Evolutionary conservation across 2,888 invertebrate species (phyloP).

Genomic region (Myathropa florea): DNA sequence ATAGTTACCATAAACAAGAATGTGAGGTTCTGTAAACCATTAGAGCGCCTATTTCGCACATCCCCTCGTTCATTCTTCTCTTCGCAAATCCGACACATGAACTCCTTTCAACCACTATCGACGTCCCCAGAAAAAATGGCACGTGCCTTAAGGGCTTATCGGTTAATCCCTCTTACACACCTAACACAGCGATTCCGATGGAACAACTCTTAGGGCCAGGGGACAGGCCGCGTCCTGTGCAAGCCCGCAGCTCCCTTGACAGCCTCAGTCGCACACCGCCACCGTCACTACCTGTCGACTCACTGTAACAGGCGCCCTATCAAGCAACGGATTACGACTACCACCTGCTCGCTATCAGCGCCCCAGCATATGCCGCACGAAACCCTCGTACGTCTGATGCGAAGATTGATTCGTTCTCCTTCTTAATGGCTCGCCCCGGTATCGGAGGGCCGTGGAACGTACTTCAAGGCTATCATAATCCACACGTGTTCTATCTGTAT

Average conservation of each 20-base stretch:
- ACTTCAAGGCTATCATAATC: conserved; percentile 49
- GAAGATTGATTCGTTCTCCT: not conserved
- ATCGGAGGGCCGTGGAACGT: not conserved
- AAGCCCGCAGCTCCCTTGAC: too few relatives aligned
- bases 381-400: not conserved
- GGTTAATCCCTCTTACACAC: not conserved
- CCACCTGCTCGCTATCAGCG: not conserved
- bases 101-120: not conserved
- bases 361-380: not conserved
- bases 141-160: not conserved
- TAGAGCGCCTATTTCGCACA: not conserved
- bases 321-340: not conserved
- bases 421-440: not conserved
- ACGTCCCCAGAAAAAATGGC: not conserved
- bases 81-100: not conserved
- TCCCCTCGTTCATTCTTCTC: not conserved
- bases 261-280: too few relatives aligned
- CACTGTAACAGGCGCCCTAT: not conserved
- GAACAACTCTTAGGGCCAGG: not conserved
- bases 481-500: conserved; percentile 53
- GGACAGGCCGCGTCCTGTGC: not conserved
- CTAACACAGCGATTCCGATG: not conserved
- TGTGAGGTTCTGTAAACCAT: not conserved
- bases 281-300: not conserved
- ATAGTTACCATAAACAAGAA: not conserved